A percentile compares a stretch with the other conserved stretches of the same genome.
phyloP scores from a whole-genome alignment of 2,888 invertebrate species.

The Hemithea aestivaria region DNA sequence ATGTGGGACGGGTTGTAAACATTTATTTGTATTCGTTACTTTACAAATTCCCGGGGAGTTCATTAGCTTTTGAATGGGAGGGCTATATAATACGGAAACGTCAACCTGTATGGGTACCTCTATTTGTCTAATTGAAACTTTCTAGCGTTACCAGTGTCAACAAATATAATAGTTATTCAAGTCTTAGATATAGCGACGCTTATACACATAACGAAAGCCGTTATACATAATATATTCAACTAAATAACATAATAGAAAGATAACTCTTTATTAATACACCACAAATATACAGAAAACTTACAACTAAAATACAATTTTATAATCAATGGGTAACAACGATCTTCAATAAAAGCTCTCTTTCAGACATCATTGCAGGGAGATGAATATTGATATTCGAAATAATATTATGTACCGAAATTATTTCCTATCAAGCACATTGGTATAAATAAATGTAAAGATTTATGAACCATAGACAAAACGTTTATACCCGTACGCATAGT shows the following conservation, averaged over 20 bases:
- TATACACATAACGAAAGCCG: too few species aligned
- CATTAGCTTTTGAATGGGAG: conserved; percentile 45
- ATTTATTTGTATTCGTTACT: conserved; percentile 46
- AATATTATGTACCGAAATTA: conserved; percentile 1
- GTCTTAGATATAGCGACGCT: too few species aligned
- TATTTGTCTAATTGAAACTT: conserved; percentile 18
- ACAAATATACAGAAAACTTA: too few species aligned
- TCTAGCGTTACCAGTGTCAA: conserved; percentile 21
- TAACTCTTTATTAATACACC: too few species aligned
- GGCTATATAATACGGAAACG: conserved; percentile 47
- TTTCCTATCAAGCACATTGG: conserved; percentile 4
- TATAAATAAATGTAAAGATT: conserved; percentile 51
- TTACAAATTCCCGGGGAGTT: conserved; percentile 43
- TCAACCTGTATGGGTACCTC: conserved; percentile 36
- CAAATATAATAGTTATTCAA: too few species aligned
- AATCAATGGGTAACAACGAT: too few species aligned
- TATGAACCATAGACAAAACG: conserved; percentile 55
- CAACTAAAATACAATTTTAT: too few species aligned
- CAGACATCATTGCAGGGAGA: too few species aligned
- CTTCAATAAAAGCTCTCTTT: too few species aligned
- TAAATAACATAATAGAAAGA: too few species aligned
- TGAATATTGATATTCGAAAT: too few species aligned
- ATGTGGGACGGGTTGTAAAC: conserved; percentile 53
- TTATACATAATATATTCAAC: too few species aligned
- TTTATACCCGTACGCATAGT: conserved; percentile 48